Conservation (phyloP, 2,797 vertebrate genomes). For the Xenentodon cancila region DNA sequence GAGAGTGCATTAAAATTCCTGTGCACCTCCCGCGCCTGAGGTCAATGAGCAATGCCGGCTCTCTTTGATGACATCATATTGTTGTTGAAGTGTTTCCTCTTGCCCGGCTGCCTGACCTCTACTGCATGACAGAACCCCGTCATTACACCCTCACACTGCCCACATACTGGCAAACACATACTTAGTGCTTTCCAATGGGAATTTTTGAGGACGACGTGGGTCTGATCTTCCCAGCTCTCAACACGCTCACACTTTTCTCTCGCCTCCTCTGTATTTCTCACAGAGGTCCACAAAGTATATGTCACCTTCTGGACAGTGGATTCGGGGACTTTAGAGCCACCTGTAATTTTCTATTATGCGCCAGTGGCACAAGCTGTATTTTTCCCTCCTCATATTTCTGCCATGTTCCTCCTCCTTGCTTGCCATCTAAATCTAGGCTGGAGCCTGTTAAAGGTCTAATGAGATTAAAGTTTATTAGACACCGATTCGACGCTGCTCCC, state of each 20-base stretch:
- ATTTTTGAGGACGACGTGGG: slow-evolving; percentile 49
- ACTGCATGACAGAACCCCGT: slow-evolving; percentile 72
- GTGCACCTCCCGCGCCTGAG: slow-evolving; percentile 66
- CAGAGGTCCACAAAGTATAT: slow-evolving; percentile 33
- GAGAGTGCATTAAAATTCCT: slow-evolving; percentile 75
- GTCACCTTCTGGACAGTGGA: slow-evolving; percentile 43
- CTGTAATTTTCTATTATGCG: slow-evolving; percentile 58
- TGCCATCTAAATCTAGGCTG: slow-evolving; percentile 58
- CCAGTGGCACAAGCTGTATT: slow-evolving; percentile 38
- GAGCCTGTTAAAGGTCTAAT: slow-evolving; percentile 69
- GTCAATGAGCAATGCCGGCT: slow-evolving; percentile 76
- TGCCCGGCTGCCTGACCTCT: slow-evolving; percentile 75
- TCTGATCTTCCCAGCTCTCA: slow-evolving; percentile 48
- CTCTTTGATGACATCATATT: slow-evolving; percentile 83
- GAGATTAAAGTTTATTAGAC: slow-evolving; percentile 76
- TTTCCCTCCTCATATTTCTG: slow-evolving; percentile 30
- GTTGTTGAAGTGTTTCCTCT: slow-evolving; percentile 68
- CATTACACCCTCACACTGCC: slow-evolving; percentile 76
- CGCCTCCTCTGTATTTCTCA: slow-evolving; percentile 66
- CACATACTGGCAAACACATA: slow-evolving; percentile 69
- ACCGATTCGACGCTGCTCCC: slow-evolving; percentile 55
- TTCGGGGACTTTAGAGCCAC: slow-evolving; percentile 43
- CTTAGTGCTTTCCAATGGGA: slow-evolving; percentile 64
- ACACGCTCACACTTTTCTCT: slow-evolving; percentile 42
- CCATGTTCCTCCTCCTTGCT: slow-evolving; percentile 39